Conservation (phyloP, 2,797 vertebrate species). For the Lerista edwardsae region DNA sequence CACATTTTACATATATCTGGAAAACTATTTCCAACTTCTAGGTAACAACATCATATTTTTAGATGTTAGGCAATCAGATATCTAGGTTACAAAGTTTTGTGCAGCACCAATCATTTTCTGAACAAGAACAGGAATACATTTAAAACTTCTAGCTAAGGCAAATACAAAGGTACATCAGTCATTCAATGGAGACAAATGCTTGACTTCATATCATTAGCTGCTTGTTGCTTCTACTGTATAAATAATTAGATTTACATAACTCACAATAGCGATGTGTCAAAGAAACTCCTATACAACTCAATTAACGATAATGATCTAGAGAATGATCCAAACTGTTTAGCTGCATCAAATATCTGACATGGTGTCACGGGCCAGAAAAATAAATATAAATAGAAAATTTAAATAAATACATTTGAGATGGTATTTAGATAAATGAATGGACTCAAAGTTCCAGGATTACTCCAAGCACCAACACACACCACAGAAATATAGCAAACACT, state of each 20-base stretch:
- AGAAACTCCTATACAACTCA: constrained; percentile 43
- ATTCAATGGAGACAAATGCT: constrained; percentile 68
- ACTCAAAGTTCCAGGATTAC: too few species aligned
- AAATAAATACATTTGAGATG: too few species aligned
- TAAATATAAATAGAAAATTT: too few species aligned
- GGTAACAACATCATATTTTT: not conserved
- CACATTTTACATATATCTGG: not conserved
- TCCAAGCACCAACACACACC: too few species aligned
- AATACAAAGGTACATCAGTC: constrained; percentile 59
- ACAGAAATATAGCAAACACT: too few species aligned
- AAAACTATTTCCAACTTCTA: not conserved
- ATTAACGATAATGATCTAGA: too few species aligned
- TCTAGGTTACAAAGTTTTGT: constrained; percentile 27
- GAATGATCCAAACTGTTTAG: too few species aligned
- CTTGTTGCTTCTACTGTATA: constrained; percentile 51
- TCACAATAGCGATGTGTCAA: constrained; percentile 52
- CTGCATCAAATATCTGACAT: too few species aligned
- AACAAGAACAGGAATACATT: constrained; percentile 66
- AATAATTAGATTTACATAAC: constrained; percentile 69
- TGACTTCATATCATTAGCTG: constrained; percentile 57
- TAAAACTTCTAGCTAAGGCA: constrained; percentile 66
- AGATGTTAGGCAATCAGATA: not conserved
- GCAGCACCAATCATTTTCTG: constrained; percentile 57
- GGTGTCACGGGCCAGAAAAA: too few species aligned
- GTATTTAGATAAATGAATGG: too few species aligned